phyloP scores from a whole-genome alignment of 2,797 vertebrate species.

The Pantherophis vulpinus region DNA sequence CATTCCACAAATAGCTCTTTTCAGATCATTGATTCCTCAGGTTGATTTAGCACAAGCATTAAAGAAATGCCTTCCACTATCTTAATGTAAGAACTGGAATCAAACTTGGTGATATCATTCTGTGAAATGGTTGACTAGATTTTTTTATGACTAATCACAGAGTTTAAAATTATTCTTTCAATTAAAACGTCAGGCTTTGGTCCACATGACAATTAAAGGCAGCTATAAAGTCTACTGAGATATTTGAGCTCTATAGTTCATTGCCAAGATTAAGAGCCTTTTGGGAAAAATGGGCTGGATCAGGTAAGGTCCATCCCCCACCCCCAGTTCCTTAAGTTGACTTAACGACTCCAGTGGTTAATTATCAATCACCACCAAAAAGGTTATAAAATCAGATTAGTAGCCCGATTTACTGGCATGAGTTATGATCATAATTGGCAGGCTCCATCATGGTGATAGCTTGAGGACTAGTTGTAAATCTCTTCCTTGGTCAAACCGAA shows the following conservation, averaged over 20 bases:
- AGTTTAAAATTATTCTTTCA: fast-evolving
- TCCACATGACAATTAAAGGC: background rate
- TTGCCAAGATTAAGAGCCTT: background rate
- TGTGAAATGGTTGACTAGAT: background rate
- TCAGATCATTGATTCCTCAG: fast-evolving
- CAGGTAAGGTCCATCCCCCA: background rate
- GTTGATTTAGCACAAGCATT: fast-evolving
- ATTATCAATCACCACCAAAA: background rate
- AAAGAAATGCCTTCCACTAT: background rate
- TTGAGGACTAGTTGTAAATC: background rate
- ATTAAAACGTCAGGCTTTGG: fast-evolving
- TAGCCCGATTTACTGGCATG: background rate
- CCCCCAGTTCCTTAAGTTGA: background rate
- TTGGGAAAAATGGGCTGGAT: background rate
- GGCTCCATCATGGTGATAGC: background rate
- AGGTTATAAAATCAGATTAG: background rate
- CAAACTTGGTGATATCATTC: fast-evolving
- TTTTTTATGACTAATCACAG: fast-evolving
- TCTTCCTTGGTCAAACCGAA: background rate
- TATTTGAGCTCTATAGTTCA: background rate
- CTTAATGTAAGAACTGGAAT: fast-evolving
- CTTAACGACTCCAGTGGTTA: background rate
- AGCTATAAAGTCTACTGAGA: background rate
- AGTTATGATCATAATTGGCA: background rate
- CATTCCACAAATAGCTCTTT: fast-evolving